Percentiles rank a stretch among this genome's conserved stretches.
These are phyloP conservation scores for Hipparchia semele DNA, from an alignment of 2,888 invertebrate genomes.

Conservation along the genomic window DNA sequence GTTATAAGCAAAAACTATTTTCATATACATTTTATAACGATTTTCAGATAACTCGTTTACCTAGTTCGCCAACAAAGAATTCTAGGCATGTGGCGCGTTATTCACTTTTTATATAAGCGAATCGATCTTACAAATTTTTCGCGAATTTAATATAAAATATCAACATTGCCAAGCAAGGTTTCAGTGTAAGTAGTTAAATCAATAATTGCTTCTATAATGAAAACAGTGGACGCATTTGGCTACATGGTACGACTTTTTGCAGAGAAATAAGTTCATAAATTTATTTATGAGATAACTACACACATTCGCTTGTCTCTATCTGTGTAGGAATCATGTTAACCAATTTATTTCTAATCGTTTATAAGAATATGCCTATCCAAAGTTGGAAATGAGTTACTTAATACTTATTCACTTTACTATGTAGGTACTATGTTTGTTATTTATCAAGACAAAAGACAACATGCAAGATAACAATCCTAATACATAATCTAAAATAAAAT, in stretches of 20 bases:
- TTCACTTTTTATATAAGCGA: constrained; percentile 10
- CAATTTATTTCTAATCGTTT: constrained; percentile 16
- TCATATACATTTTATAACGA: constrained; percentile 39
- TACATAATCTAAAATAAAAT: not conserved
- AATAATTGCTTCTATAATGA: constrained; percentile 29
- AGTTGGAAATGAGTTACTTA: constrained; percentile 11
- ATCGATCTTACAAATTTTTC: constrained; percentile 9
- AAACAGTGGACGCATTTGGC: constrained; percentile 29
- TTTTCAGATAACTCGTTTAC: constrained; percentile 33
- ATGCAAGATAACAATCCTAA: too few species aligned
- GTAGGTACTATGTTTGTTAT: not conserved
- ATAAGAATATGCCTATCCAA: constrained; percentile 14
- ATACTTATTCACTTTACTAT: not conserved
- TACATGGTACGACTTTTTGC: constrained; percentile 19
- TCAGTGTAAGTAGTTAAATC: constrained; percentile 27
- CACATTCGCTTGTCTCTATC: constrained; percentile 10
- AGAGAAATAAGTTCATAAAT: constrained; percentile 25
- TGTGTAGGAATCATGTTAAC: constrained; percentile 10
- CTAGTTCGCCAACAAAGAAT: constrained; percentile 13
- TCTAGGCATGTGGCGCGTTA: constrained; percentile 9
- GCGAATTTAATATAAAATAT: constrained; percentile 9
- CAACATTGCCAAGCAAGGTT: constrained; percentile 6
- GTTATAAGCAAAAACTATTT: constrained; percentile 39
- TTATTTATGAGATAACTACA: constrained; percentile 24
- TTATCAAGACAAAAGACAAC: not conserved